Evolutionary conservation across 2,888 invertebrate species (phyloP), one percentile per base, ranked within the genome.

Genomic region (Xylota segnis): DNA sequence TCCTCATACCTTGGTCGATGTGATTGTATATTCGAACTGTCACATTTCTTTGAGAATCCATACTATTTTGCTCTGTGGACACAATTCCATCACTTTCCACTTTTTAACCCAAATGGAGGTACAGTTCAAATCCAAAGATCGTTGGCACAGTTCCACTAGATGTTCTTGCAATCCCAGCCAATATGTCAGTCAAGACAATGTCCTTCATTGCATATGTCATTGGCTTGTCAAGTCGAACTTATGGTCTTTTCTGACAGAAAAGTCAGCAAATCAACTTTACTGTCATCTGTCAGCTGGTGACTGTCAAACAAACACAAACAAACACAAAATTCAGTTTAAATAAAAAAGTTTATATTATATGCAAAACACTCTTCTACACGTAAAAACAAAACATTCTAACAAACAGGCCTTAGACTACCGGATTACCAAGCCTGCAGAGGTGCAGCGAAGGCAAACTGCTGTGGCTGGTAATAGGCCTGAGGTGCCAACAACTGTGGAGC

Each of bases 341-440:
- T 71, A 74, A 27, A 72, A 56, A 56, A 74, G 50, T 16, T 40
- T 71, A 2, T 72, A 65, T 72, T 79, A 52, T 1, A n/a, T n/a
- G n/a, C 65, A 12, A 59, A 77, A 56, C 32, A 75, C 74, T 43
- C 40, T 23, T 23, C 23, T 59, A 7, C 50, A 59, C 37, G 9
- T 34, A 47, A 32, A 74, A 40, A 27, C 45, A 71, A 27, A 63
- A 40, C 23, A 61, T 34, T 59, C 23, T 47, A 59, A 66, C 40
- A 71, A 54, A 27, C 61, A 40, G 12, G 6, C 10, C 66, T 47
- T 12, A 5, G 9, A n/a, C 40, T 61, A 7, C 40, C 7, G 23
- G n/a, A 27, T 37, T 74, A 83, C 86, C 86, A 86, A 45, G 74
- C 70, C 29, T 82, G 82, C 18, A 84, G 65, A 7, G 84, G 81